Evolutionary conservation across 2,888 invertebrate genomes (phyloP).

Genomic region (Watsonalla binaria): DNA sequence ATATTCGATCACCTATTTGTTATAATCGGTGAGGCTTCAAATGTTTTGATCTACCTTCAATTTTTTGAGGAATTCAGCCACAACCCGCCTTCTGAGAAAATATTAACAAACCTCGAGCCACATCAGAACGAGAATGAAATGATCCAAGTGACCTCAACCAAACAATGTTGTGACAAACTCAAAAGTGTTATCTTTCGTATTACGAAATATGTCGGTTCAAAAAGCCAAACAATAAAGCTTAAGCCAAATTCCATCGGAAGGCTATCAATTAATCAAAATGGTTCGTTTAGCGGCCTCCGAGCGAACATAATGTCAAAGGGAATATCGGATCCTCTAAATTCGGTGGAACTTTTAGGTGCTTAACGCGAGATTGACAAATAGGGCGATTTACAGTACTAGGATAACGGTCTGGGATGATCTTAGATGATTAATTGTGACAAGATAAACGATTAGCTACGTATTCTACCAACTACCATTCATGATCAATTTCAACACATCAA

Average conservation of each 20-base stretch:
- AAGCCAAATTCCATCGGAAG: constrained; percentile 10
- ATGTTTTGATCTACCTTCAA: too few species aligned
- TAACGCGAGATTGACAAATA: constrained; percentile 15
- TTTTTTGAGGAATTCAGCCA: too few species aligned
- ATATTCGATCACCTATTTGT: too few species aligned
- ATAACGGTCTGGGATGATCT: constrained; percentile 1
- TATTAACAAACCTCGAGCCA: too few species aligned
- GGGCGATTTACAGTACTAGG: constrained; percentile 8
- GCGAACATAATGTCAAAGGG: constrained; percentile 26
- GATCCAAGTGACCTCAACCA: too few species aligned
- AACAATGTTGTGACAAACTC: too few species aligned
- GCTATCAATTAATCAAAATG: constrained; percentile 26
- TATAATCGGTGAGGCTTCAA: too few species aligned
- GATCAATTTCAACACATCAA: neutral
- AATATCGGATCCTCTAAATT: constrained; percentile 12
- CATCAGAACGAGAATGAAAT: too few species aligned
- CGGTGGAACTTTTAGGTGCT: constrained; percentile 11
- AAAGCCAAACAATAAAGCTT: constrained; percentile 10
- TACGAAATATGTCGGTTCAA: neutral
- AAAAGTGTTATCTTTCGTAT: too few species aligned
- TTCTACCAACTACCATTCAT: neutral
- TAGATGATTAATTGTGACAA: constrained; percentile 6
- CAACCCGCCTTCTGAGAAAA: too few species aligned
- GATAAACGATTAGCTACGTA: neutral
- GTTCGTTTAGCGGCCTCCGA: constrained; percentile 17